phyloP scores from a whole-genome alignment of 1,140 invertebrate genomes.

The Cataglyphis hispanica region DNA sequence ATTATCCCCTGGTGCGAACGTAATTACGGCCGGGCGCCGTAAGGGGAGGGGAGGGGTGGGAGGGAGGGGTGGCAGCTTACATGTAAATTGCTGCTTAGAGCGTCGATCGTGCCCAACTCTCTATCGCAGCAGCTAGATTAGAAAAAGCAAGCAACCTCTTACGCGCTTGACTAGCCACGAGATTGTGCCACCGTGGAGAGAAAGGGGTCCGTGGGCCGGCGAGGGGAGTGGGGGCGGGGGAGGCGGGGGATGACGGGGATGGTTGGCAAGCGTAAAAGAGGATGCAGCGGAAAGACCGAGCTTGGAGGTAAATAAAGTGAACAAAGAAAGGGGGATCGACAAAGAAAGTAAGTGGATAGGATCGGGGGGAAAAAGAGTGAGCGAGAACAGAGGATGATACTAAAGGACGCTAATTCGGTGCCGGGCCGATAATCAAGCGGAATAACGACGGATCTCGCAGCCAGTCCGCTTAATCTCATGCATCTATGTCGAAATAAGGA shows the following conservation, averaged over 20 bases:
- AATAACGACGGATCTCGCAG: slow-evolving; percentile 39
- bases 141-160: slow-evolving; percentile 78
- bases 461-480: slow-evolving; percentile 41
- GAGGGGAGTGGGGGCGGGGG: not conserved
- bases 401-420: slow-evolving; percentile 58
- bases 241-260: not conserved
- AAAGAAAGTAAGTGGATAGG: slow-evolving; percentile 33
- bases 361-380: slow-evolving; percentile 3
- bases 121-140: slow-evolving; percentile 74
- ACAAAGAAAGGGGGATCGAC: slow-evolving; percentile 59
- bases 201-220: slow-evolving; percentile 22
- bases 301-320: slow-evolving; percentile 53
- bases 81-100: slow-evolving; percentile 83
- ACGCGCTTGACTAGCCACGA: slow-evolving; percentile 73
- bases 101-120: slow-evolving; percentile 67
- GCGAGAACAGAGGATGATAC: slow-evolving; percentile 23
- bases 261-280: slow-evolving; percentile 51
- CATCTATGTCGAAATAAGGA: slow-evolving; percentile 50
- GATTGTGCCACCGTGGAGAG: slow-evolving; percentile 39
- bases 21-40: slow-evolving; percentile 73
- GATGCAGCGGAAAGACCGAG: slow-evolving; percentile 55
- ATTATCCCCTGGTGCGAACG: slow-evolving; percentile 70
- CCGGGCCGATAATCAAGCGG: slow-evolving; percentile 62
- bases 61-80: slow-evolving; percentile 70
- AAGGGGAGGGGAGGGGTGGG: slow-evolving; percentile 45